Evolutionary conservation across 2,113 vertebrate species (phyloP).

Genomic region (Oreochromis aureus): DNA sequence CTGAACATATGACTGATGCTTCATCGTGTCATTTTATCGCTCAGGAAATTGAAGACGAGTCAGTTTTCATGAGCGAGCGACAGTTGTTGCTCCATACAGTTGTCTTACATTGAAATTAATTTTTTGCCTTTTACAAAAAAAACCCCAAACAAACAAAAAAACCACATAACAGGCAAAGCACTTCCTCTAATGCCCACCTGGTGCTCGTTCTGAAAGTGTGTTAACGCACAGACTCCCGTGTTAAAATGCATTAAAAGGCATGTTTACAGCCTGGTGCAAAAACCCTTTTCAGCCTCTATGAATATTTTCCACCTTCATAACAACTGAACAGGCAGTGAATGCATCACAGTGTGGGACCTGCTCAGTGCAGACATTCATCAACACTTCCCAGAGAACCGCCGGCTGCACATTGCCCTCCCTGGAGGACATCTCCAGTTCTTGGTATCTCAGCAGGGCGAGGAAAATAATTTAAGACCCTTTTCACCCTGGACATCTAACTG

Average conservation of each 20-base stretch:
- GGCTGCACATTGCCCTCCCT: background rate
- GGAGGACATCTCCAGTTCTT: background rate
- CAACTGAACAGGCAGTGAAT: background rate
- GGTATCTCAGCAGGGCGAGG: background rate
- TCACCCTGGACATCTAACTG: background rate
- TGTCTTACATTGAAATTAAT: background rate
- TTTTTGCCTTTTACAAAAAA: no score
- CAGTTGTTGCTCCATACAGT: background rate
- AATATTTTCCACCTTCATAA: background rate
- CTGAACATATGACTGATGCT: background rate
- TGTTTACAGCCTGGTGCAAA: background rate
- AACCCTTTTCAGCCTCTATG: background rate
- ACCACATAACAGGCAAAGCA: no score
- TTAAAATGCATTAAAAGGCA: background rate
- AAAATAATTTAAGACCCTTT: background rate
- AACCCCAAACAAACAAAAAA: no score
- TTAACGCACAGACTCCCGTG: rapidly evolving
- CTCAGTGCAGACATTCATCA: background rate
- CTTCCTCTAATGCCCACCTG: no score
- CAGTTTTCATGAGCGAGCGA: background rate
- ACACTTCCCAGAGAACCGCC: background rate
- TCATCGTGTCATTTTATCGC: background rate
- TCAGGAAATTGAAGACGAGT: background rate
- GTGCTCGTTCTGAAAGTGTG: background rate
- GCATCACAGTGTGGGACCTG: background rate